Percentiles rank a stretch among this genome's conserved stretches.
Conservation (phyloP, 2,113 vertebrate genomes). For the Spilogale gracilis region DNA sequence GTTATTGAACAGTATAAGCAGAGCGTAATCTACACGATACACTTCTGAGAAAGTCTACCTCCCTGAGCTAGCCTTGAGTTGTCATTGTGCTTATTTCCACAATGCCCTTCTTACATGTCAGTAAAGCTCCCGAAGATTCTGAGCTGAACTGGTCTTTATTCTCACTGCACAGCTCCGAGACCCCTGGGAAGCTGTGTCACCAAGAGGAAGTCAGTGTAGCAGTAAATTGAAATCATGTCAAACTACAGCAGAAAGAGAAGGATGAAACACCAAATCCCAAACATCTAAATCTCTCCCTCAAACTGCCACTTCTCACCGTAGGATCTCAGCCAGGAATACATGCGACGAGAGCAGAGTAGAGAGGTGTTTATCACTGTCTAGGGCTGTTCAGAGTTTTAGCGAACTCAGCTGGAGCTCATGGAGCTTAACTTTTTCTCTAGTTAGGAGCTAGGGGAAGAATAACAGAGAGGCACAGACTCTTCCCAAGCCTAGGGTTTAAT, state of each 20-base stretch:
- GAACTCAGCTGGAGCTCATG: neutral
- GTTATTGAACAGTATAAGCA: neutral
- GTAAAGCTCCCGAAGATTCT: neutral
- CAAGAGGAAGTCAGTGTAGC: neutral
- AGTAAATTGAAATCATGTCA: conserved; percentile 49
- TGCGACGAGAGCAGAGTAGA: neutral
- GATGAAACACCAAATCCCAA: neutral
- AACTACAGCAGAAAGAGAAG: neutral
- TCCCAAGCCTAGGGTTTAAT: neutral
- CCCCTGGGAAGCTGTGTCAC: neutral
- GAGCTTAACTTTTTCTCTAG: neutral
- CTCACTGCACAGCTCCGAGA: neutral
- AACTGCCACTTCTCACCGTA: neutral
- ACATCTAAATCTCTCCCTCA: neutral
- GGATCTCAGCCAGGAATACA: conserved; percentile 16
- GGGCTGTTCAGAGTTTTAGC: neutral
- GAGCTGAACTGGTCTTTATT: neutral
- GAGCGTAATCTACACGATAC: neutral
- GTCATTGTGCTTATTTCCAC: neutral
- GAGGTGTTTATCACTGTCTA: neutral
- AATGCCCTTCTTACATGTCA: neutral
- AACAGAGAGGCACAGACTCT: neutral
- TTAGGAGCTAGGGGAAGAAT: conserved; percentile 5
- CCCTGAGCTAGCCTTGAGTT: neutral
- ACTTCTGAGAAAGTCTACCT: neutral